Evolutionary conservation across 2,113 vertebrate species (phyloP).

Genomic region (Epinephelus cyanopodus): DNA sequence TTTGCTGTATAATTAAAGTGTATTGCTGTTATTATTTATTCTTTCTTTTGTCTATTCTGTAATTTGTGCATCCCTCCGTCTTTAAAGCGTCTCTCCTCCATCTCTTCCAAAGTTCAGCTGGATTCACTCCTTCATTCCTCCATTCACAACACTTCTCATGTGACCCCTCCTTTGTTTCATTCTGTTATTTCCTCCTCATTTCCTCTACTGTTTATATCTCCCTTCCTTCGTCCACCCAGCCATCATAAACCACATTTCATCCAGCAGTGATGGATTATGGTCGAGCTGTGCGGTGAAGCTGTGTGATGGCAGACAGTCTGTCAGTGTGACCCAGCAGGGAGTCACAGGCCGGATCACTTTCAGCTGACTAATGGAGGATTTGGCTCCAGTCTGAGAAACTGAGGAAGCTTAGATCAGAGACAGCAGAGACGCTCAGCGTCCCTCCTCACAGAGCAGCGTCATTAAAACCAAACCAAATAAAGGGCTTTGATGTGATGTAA

Average conservation of each 20-base stretch:
- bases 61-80: neutral
- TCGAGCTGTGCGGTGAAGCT: neutral
- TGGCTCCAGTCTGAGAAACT: constrained; percentile 39
- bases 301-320: constrained; percentile 14
- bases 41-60: too few relatives aligned
- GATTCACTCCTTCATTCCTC: constrained; percentile 2
- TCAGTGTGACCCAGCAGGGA: constrained; percentile 19
- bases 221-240: neutral
- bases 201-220: neutral
- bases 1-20: too few relatives aligned
- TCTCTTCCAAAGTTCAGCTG: neutral
- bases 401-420: constrained; percentile 16
- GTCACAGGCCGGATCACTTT: constrained; percentile 14
- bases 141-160: neutral
- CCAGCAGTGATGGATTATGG: neutral
- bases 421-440: neutral
- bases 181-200: too few relatives aligned
- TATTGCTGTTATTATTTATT: too few relatives aligned
- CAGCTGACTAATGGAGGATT: constrained; percentile 52
- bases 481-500: constrained; percentile 9
- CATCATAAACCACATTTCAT: neutral
- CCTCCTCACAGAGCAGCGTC: neutral
- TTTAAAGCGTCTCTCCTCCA: neutral
- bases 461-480: constrained; percentile 10
- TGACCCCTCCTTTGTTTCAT: neutral